phyloP scores from a whole-genome alignment of 2,113 vertebrate species.

The Acrocephalus arundinaceus region DNA sequence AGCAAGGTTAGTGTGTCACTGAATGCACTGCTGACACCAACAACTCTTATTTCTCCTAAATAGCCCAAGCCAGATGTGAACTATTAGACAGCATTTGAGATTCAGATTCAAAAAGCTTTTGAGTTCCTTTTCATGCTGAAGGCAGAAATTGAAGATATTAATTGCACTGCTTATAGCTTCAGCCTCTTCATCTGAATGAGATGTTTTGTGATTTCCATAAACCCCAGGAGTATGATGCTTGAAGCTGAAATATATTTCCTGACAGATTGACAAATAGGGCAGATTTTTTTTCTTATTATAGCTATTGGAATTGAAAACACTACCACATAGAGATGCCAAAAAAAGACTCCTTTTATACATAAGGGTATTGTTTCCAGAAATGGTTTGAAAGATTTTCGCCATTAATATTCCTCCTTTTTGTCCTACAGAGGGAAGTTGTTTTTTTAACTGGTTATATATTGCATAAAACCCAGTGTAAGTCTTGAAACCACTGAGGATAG shows the following conservation, averaged over 20 bases:
- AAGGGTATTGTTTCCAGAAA: conserved; percentile 50
- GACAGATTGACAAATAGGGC: conserved; percentile 74
- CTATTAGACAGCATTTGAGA: conserved; percentile 70
- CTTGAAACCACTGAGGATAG: background rate
- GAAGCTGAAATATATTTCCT: conserved; percentile 72
- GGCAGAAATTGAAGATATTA: conserved; percentile 73
- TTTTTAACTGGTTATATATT: conserved; percentile 28
- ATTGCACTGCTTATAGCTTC: conserved; percentile 67
- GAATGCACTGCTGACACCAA: background rate
- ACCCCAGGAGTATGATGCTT: conserved; percentile 66
- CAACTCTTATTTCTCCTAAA: conserved; percentile 13
- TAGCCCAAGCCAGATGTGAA: conserved; percentile 63
- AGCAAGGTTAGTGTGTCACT: background rate
- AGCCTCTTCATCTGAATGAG: conserved; percentile 73
- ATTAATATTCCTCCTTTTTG: conserved; percentile 44
- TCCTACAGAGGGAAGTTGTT: conserved; percentile 9
- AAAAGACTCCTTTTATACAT: conserved; percentile 6
- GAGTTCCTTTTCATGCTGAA: conserved; percentile 53
- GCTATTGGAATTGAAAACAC: conserved; percentile 63
- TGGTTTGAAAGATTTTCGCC: conserved; percentile 31
- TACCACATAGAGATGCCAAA: conserved; percentile 17
- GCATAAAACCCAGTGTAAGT: background rate
- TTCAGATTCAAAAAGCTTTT: conserved; percentile 60
- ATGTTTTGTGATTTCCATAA: conserved; percentile 70
- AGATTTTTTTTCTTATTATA: conserved; percentile 60